phyloP scores from a whole-genome alignment of 64 coral and sea anemone species.

The Montipora cactus region DNA sequence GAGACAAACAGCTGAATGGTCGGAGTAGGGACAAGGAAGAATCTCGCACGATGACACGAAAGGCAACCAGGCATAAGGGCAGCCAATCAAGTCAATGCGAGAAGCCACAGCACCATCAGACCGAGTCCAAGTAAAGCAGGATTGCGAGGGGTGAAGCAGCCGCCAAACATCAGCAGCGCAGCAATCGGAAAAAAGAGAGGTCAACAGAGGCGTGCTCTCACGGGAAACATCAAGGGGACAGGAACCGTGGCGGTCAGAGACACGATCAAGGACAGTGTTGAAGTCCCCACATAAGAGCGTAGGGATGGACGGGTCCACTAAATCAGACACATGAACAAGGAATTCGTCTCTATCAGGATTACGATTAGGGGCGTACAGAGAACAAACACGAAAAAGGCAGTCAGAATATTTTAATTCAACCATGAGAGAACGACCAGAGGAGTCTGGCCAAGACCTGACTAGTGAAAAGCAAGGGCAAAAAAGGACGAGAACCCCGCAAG shows the following conservation, averaged over 20 bases:
- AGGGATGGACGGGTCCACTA: not conserved
- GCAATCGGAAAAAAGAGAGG: not conserved
- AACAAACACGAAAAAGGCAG: not conserved
- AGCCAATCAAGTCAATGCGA: not conserved
- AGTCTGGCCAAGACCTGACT: not conserved
- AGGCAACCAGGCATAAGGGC: not conserved
- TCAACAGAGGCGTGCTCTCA: not conserved
- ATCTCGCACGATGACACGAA: not conserved
- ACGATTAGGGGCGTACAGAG: constrained; percentile 29
- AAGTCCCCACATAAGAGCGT: not conserved
- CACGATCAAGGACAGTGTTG: not conserved
- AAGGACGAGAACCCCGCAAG: not conserved
- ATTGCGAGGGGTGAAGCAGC: not conserved
- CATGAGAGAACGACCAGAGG: not conserved
- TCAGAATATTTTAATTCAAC: not conserved
- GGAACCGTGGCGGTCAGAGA: not conserved
- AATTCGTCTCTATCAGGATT: not conserved
- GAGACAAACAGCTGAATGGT: constrained; percentile 41
- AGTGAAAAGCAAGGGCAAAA: not conserved
- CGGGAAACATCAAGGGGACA: too few relatives aligned
- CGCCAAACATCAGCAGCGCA: not conserved
- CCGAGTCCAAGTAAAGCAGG: not conserved
- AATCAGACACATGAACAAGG: not conserved
- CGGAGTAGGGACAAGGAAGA: constrained; percentile 22
- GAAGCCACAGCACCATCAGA: not conserved